Base-by-base conservation (phyloP, 2,113 vertebrate genomes). In the Burhinus oedicnemus region DNA sequence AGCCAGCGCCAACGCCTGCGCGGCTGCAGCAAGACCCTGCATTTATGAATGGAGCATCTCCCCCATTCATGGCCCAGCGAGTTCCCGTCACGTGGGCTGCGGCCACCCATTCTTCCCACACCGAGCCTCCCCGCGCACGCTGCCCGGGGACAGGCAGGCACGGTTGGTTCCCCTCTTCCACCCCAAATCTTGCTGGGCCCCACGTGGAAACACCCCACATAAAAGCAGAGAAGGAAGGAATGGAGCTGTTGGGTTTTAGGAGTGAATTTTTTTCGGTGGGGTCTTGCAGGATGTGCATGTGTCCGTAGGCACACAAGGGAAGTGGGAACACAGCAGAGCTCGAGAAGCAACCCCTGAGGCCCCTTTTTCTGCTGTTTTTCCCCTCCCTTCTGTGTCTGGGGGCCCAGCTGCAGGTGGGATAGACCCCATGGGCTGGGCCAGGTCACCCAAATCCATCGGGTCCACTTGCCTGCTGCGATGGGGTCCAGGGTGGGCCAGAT, bases 11-110 rank as follows among this genome's bases (percentile, higher is more conserved):
- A 51, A 57, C 15, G 83, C 88, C 83, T 91, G 83, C 52, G 51
- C n/a, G 26, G 72, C 94, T n/a, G 76, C 91, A 3, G 70, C 75
- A 1, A 49, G 60, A 68, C 83, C 55, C 86, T 2, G 93, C 93
- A 4, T 87, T 95, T 94, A 94, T 97, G 97, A 98, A 98, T 98
- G 97, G 94, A 97, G 91, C 92, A 76, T 95, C 83, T 58, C 66
- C 95, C 90, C 97, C 97, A 98, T 98, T 98, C 96, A 97, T 76
- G 87, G 88, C 79, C 93, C 29, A 17, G 91, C 55, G n/a, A 38
- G 92, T 70, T 96, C 94, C 89, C 52, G 8, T 96, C 97, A 96
- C 95, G 89, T 93, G 96, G 66, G 36, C 74, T 1, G 1, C 0
- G 38, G 8, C 30, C 26, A 5, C 80, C 84, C 86, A 9, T 61